Evolutionary conservation across 2,888 invertebrate genomes (phyloP).

Genomic region (Willowsia nigromaculata): DNA sequence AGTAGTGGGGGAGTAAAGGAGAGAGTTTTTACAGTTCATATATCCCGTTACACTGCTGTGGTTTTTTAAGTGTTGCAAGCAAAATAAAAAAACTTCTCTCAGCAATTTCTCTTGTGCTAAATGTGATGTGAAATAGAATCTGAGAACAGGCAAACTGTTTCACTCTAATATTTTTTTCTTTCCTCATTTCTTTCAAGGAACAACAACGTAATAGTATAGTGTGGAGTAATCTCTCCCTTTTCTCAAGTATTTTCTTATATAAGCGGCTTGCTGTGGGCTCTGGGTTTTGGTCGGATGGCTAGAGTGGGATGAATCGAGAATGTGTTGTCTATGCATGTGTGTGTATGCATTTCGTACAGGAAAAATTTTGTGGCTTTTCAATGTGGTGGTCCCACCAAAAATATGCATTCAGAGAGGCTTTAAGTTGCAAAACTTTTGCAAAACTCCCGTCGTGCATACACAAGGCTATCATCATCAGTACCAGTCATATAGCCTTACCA

Average conservation of each 20-base stretch:
- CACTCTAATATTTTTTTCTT: background rate
- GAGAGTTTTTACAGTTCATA: slow-evolving; percentile 54
- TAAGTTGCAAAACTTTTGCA: slow-evolving; percentile 62
- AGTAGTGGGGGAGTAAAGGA: background rate
- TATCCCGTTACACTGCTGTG: slow-evolving; percentile 61
- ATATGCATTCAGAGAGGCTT: slow-evolving; percentile 60
- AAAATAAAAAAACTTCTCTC: slow-evolving; percentile 54
- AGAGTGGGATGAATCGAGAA: slow-evolving; percentile 15
- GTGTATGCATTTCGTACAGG: background rate
- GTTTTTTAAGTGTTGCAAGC: slow-evolving; percentile 65
- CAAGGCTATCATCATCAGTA: background rate
- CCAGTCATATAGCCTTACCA: background rate
- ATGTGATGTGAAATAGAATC: slow-evolving; percentile 69
- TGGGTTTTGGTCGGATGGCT: background rate
- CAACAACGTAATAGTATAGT: background rate
- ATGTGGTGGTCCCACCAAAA: slow-evolving; percentile 29
- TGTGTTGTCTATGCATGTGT: background rate
- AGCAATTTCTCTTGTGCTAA: slow-evolving; percentile 55
- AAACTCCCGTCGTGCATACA: slow-evolving; percentile 55
- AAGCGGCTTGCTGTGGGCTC: background rate
- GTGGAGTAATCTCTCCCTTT: background rate
- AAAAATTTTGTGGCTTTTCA: slow-evolving; percentile 52
- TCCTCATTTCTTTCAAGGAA: background rate
- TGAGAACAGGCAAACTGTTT: slow-evolving; percentile 43
- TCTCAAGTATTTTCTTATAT: background rate